Percentiles rank a stretch among this genome's conserved stretches.
These are phyloP conservation scores for Liodrosophila aerea DNA, from an alignment of 2,888 invertebrate species.

Conservation along the genomic window DNA sequence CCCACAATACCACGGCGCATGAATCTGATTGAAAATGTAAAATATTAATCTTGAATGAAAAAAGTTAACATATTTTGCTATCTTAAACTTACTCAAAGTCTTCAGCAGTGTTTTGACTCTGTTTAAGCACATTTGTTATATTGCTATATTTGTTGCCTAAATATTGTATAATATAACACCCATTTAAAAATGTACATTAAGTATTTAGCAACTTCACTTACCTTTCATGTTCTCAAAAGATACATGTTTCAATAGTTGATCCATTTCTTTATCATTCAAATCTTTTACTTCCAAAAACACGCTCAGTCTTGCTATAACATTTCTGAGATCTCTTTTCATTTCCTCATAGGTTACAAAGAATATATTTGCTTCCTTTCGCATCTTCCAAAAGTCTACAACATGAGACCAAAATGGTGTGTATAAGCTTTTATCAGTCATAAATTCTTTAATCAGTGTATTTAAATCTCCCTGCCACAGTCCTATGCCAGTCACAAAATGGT, in stretches of 20 bases:
- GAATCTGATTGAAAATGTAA: conserved; percentile 45
- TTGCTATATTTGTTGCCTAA: conserved; percentile 22
- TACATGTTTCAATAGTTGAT: conserved; percentile 34
- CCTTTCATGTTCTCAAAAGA: conserved; percentile 59
- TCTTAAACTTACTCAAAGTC: conserved; percentile 25
- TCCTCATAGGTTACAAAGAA: conserved; percentile 71
- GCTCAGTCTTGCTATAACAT: conserved; percentile 41
- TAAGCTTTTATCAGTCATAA: conserved; percentile 29
- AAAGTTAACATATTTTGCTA: too few relatives aligned
- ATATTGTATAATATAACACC: not conserved
- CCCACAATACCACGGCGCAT: conserved; percentile 59
- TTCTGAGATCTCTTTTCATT: conserved; percentile 60
- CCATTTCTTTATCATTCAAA: conserved; percentile 27
- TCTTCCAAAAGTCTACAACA: conserved; percentile 66
- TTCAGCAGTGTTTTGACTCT: fast-evolving
- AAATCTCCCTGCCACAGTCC: conserved; percentile 85
- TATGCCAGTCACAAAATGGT: conserved; percentile 85
- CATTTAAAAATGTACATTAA: not conserved
- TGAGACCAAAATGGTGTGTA: conserved; percentile 59
- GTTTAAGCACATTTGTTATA: not conserved
- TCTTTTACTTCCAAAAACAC: conserved; percentile 32
- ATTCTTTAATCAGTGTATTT: conserved; percentile 76
- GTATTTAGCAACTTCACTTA: conserved; percentile 1
- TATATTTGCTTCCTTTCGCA: conserved; percentile 59
- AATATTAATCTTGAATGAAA: too few relatives aligned